Base-by-base conservation (phyloP, 2,113 vertebrate genomes). In the Aphyosemion australe region DNA sequence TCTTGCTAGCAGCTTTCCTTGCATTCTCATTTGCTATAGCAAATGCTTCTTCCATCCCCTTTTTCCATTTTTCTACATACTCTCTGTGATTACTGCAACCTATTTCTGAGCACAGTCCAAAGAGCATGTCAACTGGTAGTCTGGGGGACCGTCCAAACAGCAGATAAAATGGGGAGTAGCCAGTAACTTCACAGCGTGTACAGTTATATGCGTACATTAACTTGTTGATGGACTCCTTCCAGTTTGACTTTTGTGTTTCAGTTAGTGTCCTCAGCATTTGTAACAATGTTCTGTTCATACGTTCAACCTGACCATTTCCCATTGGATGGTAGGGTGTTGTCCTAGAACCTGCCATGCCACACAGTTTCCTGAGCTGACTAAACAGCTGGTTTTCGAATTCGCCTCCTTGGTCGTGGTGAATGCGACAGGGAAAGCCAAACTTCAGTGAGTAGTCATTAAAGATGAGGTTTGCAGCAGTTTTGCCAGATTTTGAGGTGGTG, bases 401-500 rank as follows among this genome's bases (percentile, higher is more conserved):
- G 5, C 26, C 26, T 26, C 26, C 26, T 26, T 26, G 26, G 26
- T 26, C 26, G 5, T 26, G 26, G 26, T 11, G 43, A 16, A 46
- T 46, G 14, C 15, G 15, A 43, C 12, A 43, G 42, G 42, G 42
- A 12, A 43, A 46, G 4, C 43, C 43, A 16, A 46, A 46, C 43
- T 46, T 46, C 4, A 10, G 0, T 20, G 11, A 2, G 8, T 10
- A 39, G 37, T 39, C 37, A 39, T 39, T 39, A 6, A 39, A 39
- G 2, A 39, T 39, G 2, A 39, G 37, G 8, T 39, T 39, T 39
- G 37, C 37, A 39, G 51, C 68, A 11, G 50, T 72, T 18, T 65
- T 77, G 5, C 49, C 49, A 21, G 74, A 71, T 13, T 71, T 76
- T 14, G 48, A 61, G 8, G 61, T 65, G 11, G 42, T 54, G 4